Evolutionary conservation across 2,888 invertebrate genomes (phyloP).

Genomic region (Elaeidobius kamerunicus): DNA sequence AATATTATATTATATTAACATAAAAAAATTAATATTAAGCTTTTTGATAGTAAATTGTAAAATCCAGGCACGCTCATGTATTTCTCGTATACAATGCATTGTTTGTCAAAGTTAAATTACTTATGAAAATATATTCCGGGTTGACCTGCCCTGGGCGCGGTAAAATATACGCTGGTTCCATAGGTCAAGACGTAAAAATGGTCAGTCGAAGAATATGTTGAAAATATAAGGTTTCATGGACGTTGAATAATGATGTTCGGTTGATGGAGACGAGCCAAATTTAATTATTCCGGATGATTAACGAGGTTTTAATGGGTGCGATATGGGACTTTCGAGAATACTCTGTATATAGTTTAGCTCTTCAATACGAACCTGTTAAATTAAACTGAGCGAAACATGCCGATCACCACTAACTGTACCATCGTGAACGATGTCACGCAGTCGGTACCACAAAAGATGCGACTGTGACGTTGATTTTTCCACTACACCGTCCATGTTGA

Average conservation of each 20-base stretch:
- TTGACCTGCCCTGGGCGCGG: slow-evolving; percentile 29
- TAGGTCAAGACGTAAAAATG: slow-evolving; percentile 31
- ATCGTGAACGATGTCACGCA: slow-evolving; percentile 25
- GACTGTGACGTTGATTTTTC: slow-evolving; percentile 27
- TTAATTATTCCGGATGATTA: slow-evolving; percentile 27
- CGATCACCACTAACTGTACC: slow-evolving; percentile 18
- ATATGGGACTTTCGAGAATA: slow-evolving; percentile 23
- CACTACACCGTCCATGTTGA: slow-evolving; percentile 27
- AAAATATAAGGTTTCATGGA: slow-evolving; percentile 26
- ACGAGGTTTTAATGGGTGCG: slow-evolving; percentile 28
- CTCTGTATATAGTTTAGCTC: too few species aligned
- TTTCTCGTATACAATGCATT: slow-evolving; percentile 15
- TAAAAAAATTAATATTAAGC: too few species aligned
- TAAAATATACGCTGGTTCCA: slow-evolving; percentile 23
- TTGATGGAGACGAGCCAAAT: slow-evolving; percentile 28
- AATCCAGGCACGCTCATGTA: too few species aligned
- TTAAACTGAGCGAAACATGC: slow-evolving; percentile 18
- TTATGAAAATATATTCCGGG: slow-evolving; percentile 30
- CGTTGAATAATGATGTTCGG: slow-evolving; percentile 26
- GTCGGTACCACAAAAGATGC: slow-evolving; percentile 27
- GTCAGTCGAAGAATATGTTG: slow-evolving; percentile 28
- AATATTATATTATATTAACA: too few species aligned
- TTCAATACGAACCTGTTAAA: too few species aligned
- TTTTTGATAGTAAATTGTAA: too few species aligned
- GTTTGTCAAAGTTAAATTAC: slow-evolving; percentile 26